Evolutionary conservation across 1,140 invertebrate genomes (phyloP).

Genomic region (Drosophila bipectinata): DNA sequence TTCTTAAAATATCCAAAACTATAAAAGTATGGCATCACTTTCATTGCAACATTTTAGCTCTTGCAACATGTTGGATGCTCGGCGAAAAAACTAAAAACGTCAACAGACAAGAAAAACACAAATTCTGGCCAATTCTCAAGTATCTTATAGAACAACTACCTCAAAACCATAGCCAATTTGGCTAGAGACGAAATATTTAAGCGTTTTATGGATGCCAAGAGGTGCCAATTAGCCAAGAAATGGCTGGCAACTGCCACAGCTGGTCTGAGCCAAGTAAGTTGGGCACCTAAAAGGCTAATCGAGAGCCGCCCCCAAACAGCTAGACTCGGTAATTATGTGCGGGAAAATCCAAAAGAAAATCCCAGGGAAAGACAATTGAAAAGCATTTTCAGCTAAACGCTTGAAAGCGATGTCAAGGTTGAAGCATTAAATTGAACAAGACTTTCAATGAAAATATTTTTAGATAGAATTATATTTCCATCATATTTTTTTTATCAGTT

Average conservation of each 20-base stretch:
- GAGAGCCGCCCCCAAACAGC: constrained; percentile 25
- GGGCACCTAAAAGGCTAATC: constrained; percentile 39
- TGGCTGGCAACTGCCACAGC: constrained; percentile 38
- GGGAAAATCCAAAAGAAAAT: constrained; percentile 16
- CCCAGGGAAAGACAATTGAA: constrained; percentile 20
- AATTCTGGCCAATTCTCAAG: constrained; percentile 27
- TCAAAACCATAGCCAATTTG: constrained; percentile 37
- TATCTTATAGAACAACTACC: constrained; percentile 16
- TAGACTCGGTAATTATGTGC: constrained; percentile 23
- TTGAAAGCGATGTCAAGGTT: constrained; percentile 22
- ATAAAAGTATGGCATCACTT: constrained; percentile 31
- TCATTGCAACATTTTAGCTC: neutral
- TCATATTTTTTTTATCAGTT: neutral
- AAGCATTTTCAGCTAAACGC: constrained; percentile 3
- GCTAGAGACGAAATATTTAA: constrained; percentile 13
- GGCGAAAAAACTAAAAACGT: constrained; percentile 19
- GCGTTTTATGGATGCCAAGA: constrained; percentile 41
- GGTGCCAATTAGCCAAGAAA: constrained; percentile 62
- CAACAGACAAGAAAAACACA: constrained; percentile 1
- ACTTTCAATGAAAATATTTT: neutral
- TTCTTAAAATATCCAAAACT: neutral
- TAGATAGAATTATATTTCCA: neutral
- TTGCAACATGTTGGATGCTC: constrained; percentile 43
- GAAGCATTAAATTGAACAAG: neutral
- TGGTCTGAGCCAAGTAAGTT: constrained; percentile 21